Evolutionary conservation across 2,797 vertebrate species (phyloP).

Genomic region (Phaenicophaeus curvirostris): DNA sequence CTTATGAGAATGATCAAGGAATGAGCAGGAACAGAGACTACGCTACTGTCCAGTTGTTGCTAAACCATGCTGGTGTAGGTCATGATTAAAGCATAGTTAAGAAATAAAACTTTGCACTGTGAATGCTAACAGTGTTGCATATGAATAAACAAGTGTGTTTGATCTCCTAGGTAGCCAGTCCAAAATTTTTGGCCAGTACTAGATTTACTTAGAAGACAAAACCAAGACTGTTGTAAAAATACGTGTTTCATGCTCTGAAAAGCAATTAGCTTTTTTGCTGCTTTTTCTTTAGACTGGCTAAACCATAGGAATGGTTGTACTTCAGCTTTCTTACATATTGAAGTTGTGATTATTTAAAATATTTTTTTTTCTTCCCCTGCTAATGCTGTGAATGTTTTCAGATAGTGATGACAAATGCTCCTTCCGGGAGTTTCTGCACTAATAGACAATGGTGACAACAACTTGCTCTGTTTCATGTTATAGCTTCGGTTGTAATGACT

Average conservation of each 20-base stretch:
- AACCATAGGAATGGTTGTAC: neutral
- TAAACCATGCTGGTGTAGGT: rapidly evolving
- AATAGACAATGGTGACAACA: neutral
- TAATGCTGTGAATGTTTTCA: neutral
- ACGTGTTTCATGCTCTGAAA: neutral
- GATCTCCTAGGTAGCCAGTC: neutral
- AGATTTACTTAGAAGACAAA: neutral
- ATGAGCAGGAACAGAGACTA: neutral
- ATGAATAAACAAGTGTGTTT: neutral
- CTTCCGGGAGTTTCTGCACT: conserved; percentile 27
- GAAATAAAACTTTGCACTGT: neutral
- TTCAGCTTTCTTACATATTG: neutral
- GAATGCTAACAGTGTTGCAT: neutral
- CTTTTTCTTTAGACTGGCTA: neutral
- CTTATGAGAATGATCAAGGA: neutral
- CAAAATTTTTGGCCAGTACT: neutral
- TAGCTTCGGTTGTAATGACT: neutral
- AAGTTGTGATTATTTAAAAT: neutral
- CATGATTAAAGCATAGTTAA: neutral
- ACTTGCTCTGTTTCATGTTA: neutral
- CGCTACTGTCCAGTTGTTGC: neutral
- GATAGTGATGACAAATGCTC: neutral
- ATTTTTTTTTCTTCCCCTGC: neutral
- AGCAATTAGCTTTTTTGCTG: neutral
- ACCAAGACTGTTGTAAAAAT: neutral